Evolutionary conservation across 2,888 invertebrate species (phyloP), one percentile per base, ranked within the genome.

Genomic region (Drosophila setosimentum): DNA sequence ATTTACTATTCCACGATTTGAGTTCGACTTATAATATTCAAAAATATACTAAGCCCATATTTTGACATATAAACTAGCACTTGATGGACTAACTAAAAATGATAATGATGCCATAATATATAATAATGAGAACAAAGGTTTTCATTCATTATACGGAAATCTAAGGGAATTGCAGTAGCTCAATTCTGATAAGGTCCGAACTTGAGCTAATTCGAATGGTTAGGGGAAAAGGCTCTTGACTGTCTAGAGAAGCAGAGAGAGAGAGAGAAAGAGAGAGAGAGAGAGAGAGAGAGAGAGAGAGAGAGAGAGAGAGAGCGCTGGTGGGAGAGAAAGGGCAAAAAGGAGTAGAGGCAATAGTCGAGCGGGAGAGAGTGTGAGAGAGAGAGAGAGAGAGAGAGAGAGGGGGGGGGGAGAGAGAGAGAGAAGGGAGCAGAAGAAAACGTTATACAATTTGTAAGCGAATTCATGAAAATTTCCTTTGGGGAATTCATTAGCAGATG

Each of bases 401-500:
- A 27, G 29, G 35, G 21, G 18, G 11, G 5, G 13, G 6, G 18
- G 35, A 7, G 48, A n/a, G n/a, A n/a, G n/a, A 10, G 16, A 16
- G 33, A 8, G 24, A 13, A n/a, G 27, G 24, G 35, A 7, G 48
- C 73, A 67, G 79, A 80, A 78, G 74, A 77, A 89, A 87, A 90
- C 77, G 86, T 82, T 89, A 85, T 85, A 90, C 85, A 85, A 83
- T 90, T 84, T 83, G 85, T 85, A 82, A 76, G 83, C 91, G 71
- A 88, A 88, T 85, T 84, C 74, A 73, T 82, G 76, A 67, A 78
- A 85, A 85, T 83, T 89, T 88, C 87, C 87, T 80, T 81, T 69
- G 73, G 91, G 90, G 91, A 91, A 89, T 91, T 91, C 91, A 91
- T 91, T 91, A 91, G 88, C 79, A 42, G n/a, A 27, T 54, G 62